phyloP scores from a whole-genome alignment of 2,888 invertebrate species.

The Lissonota sp. region DNA sequence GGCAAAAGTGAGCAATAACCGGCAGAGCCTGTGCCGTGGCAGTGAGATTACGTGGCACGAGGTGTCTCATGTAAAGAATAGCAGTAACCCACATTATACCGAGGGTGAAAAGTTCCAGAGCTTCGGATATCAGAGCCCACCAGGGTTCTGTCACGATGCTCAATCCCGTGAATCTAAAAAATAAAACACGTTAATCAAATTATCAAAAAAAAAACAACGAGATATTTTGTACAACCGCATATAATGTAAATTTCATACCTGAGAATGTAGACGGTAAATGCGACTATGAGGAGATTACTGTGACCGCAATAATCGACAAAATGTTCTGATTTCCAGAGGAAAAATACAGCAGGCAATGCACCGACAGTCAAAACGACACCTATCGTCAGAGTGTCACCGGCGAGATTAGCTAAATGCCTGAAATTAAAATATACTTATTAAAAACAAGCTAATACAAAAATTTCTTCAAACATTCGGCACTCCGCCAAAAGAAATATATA shows the following conservation, averaged over 20 bases:
- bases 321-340: conserved; percentile 91
- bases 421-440: conserved; percentile 61
- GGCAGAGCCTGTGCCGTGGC: conserved; percentile 92
- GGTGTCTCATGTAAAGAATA: conserved; percentile 92
- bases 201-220: not conserved
- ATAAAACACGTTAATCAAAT: not conserved
- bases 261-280: conserved; percentile 93
- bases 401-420: conserved; percentile 87
- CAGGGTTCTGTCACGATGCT: conserved; percentile 84
- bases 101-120: conserved; percentile 90
- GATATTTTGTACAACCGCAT: conserved; percentile 43
- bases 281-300: conserved; percentile 92
- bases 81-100: conserved; percentile 93
- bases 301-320: conserved; percentile 93
- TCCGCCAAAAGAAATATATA: no score
- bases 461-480: no score
- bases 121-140: conserved; percentile 89
- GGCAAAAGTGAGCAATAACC: conserved; percentile 92
- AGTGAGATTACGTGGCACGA: conserved; percentile 91
- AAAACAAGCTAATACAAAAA: no score
- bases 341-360: conserved; percentile 89
- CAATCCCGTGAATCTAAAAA: conserved; percentile 77
- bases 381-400: conserved; percentile 85
- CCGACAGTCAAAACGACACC: conserved; percentile 89
- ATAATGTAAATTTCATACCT: conserved; percentile 83